Conservation (phyloP, 2,113 vertebrate genomes). For the Podocnemis expansa region DNA sequence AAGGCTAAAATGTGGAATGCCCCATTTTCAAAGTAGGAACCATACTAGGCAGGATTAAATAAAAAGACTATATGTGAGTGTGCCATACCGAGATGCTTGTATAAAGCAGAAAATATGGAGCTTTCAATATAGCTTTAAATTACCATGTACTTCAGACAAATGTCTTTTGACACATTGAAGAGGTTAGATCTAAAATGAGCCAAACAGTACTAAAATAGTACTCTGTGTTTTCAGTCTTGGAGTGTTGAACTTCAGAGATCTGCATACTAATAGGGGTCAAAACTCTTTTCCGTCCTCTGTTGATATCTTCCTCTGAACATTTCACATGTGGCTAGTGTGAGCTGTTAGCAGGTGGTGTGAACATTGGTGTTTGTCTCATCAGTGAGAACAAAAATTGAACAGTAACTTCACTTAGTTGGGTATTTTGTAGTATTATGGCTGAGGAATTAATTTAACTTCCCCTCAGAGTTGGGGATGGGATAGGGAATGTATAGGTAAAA, state of each 20-base stretch:
- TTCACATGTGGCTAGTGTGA: background rate
- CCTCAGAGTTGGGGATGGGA: background rate
- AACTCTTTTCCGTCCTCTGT: background rate
- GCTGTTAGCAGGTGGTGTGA: background rate
- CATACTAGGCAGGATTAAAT: background rate
- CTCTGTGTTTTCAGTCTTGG: background rate
- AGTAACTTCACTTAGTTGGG: background rate
- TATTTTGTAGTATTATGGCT: background rate
- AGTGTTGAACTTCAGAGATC: background rate
- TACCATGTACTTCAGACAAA: background rate
- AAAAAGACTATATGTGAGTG: background rate
- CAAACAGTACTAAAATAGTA: background rate
- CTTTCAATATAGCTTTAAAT: background rate
- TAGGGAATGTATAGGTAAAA: background rate
- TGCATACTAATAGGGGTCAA: background rate
- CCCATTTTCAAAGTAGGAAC: background rate
- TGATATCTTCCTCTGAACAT: background rate
- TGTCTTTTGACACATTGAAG: background rate
- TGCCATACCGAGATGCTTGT: background rate
- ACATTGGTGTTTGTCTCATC: background rate
- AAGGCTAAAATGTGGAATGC: background rate
- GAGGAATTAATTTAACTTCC: background rate
- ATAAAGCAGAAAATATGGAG: background rate
- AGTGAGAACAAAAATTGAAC: background rate
- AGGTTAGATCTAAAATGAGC: background rate